phyloP scores from a whole-genome alignment of 2,888 invertebrate genomes.

The Baronia brevicornis region DNA sequence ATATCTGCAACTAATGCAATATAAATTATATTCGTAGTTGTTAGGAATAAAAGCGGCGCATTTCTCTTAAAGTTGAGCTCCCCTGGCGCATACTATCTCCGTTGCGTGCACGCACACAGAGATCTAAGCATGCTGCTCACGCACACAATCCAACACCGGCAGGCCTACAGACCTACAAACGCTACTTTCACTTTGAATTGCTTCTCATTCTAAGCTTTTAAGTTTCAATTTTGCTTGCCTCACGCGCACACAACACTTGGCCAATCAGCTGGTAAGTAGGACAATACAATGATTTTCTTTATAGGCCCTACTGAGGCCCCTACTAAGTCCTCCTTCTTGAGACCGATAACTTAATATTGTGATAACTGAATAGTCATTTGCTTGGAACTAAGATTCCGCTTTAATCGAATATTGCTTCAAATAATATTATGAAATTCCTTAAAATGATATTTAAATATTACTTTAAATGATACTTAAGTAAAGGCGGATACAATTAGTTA shows the following conservation, averaged over 20 bases:
- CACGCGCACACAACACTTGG: slow-evolving; percentile 24
- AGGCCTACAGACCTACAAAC: slow-evolving; percentile 74
- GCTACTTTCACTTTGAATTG: slow-evolving; percentile 40
- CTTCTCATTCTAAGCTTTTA: slow-evolving; percentile 23
- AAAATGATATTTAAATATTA: too few relatives aligned
- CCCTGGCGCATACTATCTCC: slow-evolving; percentile 63
- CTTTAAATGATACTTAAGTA: too few relatives aligned
- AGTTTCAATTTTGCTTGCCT: slow-evolving; percentile 25
- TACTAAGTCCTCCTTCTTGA: slow-evolving; percentile 42
- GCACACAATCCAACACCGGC: slow-evolving; percentile 37
- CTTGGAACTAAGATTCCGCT: too few relatives aligned
- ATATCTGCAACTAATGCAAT: background rate
- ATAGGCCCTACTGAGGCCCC: slow-evolving; percentile 52
- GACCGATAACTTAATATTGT: too few relatives aligned
- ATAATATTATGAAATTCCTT: too few relatives aligned
- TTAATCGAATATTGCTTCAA: too few relatives aligned
- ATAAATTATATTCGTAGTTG: slow-evolving; percentile 1
- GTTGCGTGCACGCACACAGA: slow-evolving; percentile 60
- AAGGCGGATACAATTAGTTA: too few relatives aligned
- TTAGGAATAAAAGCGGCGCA: slow-evolving; percentile 41
- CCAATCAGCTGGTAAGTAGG: slow-evolving; percentile 53
- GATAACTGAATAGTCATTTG: too few relatives aligned
- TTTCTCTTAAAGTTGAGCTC: slow-evolving; percentile 54
- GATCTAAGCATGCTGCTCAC: slow-evolving; percentile 31
- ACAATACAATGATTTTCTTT: slow-evolving; percentile 58